These are phyloP conservation scores for Leucophora obtusa DNA, from an alignment of 2,888 invertebrate species.

Conservation along the genomic window DNA sequence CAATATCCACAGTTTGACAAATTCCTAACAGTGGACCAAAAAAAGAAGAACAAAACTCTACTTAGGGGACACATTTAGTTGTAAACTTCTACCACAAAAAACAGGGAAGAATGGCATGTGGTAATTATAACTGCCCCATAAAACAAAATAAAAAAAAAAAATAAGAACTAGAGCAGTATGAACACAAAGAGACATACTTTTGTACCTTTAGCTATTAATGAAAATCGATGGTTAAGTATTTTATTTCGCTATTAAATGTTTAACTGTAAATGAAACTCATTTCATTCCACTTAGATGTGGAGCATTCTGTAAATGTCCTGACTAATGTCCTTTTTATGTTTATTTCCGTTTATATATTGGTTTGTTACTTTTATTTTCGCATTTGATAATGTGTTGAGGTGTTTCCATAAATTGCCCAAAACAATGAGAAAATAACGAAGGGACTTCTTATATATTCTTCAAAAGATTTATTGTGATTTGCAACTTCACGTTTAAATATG, in stretches of 20 bases:
- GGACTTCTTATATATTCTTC: slow-evolving; percentile 39
- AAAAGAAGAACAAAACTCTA: not conserved
- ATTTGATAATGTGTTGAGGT: slow-evolving; percentile 70
- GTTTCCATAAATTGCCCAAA: slow-evolving; percentile 71
- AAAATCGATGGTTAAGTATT: slow-evolving; percentile 61
- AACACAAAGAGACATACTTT: slow-evolving; percentile 9
- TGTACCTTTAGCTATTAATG: slow-evolving; percentile 57
- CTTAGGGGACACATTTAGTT: slow-evolving; percentile 63
- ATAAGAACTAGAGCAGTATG: slow-evolving; percentile 14
- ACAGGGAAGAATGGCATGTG: slow-evolving; percentile 33
- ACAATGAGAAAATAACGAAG: slow-evolving; percentile 68
- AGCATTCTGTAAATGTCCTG: slow-evolving; percentile 46
- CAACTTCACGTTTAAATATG: slow-evolving; percentile 30
- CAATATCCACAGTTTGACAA: slow-evolving; percentile 64
- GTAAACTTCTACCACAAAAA: slow-evolving; percentile 6
- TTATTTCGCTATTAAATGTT: slow-evolving; percentile 50
- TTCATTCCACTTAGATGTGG: slow-evolving; percentile 32
- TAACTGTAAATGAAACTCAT: slow-evolving; percentile 56
- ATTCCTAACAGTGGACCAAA: slow-evolving; percentile 55
- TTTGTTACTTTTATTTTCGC: slow-evolving; percentile 22
- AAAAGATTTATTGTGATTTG: slow-evolving; percentile 57
- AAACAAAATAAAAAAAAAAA: slow-evolving; percentile 51
- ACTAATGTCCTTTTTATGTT: slow-evolving; percentile 61
- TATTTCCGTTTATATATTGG: not conserved
- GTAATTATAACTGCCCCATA: slow-evolving; percentile 62